Conservation (phyloP, 2,888 invertebrate species). For the Hirtodrosophila cameraria region DNA sequence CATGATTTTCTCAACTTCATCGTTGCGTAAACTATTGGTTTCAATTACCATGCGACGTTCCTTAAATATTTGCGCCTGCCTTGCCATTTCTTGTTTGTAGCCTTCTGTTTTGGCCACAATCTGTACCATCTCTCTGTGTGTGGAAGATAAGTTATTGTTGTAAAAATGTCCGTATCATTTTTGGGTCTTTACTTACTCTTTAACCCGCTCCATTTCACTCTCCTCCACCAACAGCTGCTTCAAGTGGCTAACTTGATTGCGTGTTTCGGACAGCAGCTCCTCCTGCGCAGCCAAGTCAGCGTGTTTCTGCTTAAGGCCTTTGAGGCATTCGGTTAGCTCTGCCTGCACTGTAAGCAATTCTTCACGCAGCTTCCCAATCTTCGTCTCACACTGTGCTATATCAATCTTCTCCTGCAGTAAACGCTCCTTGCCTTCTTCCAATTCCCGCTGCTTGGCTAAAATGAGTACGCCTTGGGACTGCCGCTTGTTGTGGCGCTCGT, state of each 20-base stretch:
- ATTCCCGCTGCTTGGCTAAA: conserved; percentile 47
- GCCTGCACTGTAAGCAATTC: conserved; percentile 23
- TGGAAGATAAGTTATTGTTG: no score
- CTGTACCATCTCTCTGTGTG: conserved; percentile 41
- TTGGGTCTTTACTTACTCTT: conserved; percentile 54
- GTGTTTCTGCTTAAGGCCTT: conserved; percentile 40
- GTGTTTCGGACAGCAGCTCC: conserved; percentile 27
- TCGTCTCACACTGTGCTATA: conserved; percentile 34
- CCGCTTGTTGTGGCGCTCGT: conserved; percentile 48
- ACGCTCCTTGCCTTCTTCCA: conserved; percentile 41
- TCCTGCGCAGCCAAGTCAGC: conserved; percentile 31
- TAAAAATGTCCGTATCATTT: no score
- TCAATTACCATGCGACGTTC: conserved; percentile 52
- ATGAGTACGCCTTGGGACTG: conserved; percentile 53
- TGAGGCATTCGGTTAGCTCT: conserved; percentile 36
- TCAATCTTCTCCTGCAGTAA: conserved; percentile 45
- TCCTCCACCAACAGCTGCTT: conserved; percentile 67
- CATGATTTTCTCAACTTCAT: conserved; percentile 47
- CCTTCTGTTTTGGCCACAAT: conserved; percentile 22
- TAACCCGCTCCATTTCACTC: conserved; percentile 56
- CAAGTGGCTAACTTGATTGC: conserved; percentile 43
- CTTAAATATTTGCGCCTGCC: conserved; percentile 43
- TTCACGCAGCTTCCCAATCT: conserved; percentile 42
- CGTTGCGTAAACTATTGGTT: conserved; percentile 27
- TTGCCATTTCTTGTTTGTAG: conserved; percentile 44